Percentiles rank a stretch among this genome's conserved stretches.
Conservation (phyloP, 2,888 invertebrate genomes). For the Nymphalis polychloros region DNA sequence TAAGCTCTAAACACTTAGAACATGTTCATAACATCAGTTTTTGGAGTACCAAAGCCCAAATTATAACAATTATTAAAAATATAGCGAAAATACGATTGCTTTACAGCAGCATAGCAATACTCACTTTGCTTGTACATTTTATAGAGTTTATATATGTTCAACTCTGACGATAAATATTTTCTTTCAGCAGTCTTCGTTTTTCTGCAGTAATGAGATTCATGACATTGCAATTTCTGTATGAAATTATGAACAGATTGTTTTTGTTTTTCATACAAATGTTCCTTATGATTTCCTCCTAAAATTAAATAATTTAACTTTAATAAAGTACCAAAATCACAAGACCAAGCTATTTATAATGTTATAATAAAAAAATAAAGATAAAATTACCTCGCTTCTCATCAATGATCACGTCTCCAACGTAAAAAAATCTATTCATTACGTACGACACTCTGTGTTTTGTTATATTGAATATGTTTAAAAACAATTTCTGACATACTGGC, state of each 20-base stretch:
- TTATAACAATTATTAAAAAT: slow-evolving; percentile 41
- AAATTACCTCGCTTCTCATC: neutral
- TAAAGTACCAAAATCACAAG: neutral
- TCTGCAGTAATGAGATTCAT: slow-evolving; percentile 41
- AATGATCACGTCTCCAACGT: slow-evolving; percentile 9
- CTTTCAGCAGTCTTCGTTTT: slow-evolving; percentile 30
- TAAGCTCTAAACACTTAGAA: slow-evolving; percentile 39
- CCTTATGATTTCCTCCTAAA: slow-evolving; percentile 25
- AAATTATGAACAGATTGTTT: slow-evolving; percentile 42
- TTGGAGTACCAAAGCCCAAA: slow-evolving; percentile 39
- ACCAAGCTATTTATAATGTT: neutral
- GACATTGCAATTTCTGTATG: slow-evolving; percentile 40
- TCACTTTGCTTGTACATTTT: slow-evolving; percentile 35
- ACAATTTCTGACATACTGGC: slow-evolving; percentile 29
- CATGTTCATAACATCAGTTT: slow-evolving; percentile 41
- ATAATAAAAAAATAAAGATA: neutral
- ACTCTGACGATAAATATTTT: slow-evolving; percentile 36
- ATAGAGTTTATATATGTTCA: slow-evolving; percentile 38
- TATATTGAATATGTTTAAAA: slow-evolving; percentile 26
- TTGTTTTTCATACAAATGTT: slow-evolving; percentile 28
- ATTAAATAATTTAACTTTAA: slow-evolving; percentile 24
- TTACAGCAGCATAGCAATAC: slow-evolving; percentile 24
- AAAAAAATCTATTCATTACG: slow-evolving; percentile 32
- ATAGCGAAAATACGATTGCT: slow-evolving; percentile 39
- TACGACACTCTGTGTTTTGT: slow-evolving; percentile 32